phyloP scores from a whole-genome alignment of 53 echinoderm and acorn worm genomes.

The Holothuria leucospilota region DNA sequence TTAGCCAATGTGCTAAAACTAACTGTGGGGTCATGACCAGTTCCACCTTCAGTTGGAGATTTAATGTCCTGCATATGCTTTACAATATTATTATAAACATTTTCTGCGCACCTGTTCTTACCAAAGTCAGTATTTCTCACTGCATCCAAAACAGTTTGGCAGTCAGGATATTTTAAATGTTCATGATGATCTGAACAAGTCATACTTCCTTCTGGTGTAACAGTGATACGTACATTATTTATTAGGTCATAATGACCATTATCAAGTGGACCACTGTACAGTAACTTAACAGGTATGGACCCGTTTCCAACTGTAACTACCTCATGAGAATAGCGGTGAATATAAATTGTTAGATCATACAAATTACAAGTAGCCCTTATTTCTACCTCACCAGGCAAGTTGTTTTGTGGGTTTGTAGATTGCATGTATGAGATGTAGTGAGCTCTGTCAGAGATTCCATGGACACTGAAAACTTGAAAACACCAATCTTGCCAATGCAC shows the following conservation, averaged over 20 bases:
- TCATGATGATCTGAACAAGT: too few species aligned
- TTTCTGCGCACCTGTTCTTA: too few species aligned
- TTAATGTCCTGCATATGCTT: too few species aligned
- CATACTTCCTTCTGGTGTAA: background rate
- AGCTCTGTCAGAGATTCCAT: background rate
- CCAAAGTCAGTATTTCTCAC: too few species aligned
- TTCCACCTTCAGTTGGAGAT: too few species aligned
- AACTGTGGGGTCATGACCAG: too few species aligned
- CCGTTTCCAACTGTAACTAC: background rate
- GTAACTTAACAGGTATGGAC: background rate
- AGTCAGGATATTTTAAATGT: too few species aligned
- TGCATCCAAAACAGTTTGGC: too few species aligned
- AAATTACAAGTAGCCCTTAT: background rate
- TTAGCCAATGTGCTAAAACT: too few species aligned
- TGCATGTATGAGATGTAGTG: too few species aligned
- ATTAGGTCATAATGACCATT: constrained; percentile 41
- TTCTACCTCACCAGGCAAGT: background rate
- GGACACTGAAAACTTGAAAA: background rate
- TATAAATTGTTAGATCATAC: background rate
- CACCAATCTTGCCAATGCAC: background rate
- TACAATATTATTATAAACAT: too few species aligned
- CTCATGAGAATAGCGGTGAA: background rate
- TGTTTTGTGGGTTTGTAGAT: background rate
- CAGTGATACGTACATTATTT: background rate
- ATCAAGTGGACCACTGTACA: constrained; percentile 26